Conservation (phyloP, 2,113 vertebrate species). For the Mohoua ochrocephala region DNA sequence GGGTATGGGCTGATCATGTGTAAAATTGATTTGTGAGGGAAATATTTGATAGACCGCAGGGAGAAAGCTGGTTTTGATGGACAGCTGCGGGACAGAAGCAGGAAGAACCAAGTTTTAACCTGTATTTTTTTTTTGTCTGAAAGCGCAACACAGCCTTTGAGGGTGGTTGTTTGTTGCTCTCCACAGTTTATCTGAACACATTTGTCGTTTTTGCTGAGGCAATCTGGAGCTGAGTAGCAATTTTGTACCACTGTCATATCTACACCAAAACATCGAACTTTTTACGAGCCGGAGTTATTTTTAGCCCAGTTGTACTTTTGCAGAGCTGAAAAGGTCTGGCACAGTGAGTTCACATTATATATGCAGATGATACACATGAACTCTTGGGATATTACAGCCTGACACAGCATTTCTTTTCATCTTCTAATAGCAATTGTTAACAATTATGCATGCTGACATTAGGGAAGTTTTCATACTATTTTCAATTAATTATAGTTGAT, state of each 20-base stretch:
- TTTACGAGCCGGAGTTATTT: not conserved
- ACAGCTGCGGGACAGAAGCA: slow-evolving; percentile 81
- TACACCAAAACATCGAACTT: not conserved
- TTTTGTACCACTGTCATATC: slow-evolving; percentile 4
- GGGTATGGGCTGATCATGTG: slow-evolving; percentile 99
- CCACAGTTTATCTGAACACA: slow-evolving; percentile 35
- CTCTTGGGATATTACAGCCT: slow-evolving; percentile 58
- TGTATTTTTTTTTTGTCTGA: slow-evolving; percentile 68
- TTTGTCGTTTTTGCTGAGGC: slow-evolving; percentile 26
- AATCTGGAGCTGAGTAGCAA: not conserved
- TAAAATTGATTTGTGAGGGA: slow-evolving; percentile 99
- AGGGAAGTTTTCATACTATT: slow-evolving; percentile 53
- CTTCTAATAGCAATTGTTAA: slow-evolving; percentile 53
- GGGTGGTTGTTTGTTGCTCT: slow-evolving; percentile 38
- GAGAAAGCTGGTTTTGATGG: slow-evolving; percentile 85
- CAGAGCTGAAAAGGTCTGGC: slow-evolving; percentile 34
- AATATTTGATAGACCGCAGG: slow-evolving; percentile 95
- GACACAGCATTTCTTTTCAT: slow-evolving; percentile 62
- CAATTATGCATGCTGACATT: slow-evolving; percentile 33
- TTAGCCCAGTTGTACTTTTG: slow-evolving; percentile 46
- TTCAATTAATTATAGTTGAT: slow-evolving; percentile 59
- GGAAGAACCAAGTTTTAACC: slow-evolving; percentile 81
- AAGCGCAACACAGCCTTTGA: slow-evolving; percentile 48
- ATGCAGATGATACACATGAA: slow-evolving; percentile 53
- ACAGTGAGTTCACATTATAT: slow-evolving; percentile 42